Evolutionary conservation across 1,140 invertebrate species (phyloP).

Genomic region (Akabosia matsudoensis): DNA sequence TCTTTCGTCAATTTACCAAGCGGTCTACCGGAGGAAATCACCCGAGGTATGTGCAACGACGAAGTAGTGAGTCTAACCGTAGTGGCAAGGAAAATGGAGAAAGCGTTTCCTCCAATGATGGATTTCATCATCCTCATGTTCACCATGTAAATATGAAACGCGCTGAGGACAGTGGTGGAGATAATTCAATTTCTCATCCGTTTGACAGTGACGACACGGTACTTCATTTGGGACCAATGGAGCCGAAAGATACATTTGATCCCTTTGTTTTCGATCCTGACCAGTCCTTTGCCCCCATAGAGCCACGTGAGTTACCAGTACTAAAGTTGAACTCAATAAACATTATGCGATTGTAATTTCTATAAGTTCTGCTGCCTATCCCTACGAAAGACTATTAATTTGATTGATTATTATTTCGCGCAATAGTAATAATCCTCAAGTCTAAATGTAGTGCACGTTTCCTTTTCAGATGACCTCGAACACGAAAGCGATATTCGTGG

Average conservation of each 20-base stretch:
- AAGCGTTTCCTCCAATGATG: neutral
- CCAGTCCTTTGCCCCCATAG: constrained; percentile 26
- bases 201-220: constrained; percentile 8
- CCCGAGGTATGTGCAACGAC: neutral
- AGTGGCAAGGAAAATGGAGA: neutral
- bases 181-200: neutral
- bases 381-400: too few relatives aligned
- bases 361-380: too few relatives aligned
- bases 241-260: constrained; percentile 31
- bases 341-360: too few relatives aligned
- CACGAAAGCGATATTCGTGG: neutral
- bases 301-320: constrained; percentile 29
- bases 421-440: neutral
- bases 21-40: neutral
- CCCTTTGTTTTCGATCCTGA: constrained; percentile 31
- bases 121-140: neutral
- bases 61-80: neutral
- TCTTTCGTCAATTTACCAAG: neutral
- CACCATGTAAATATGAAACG: neutral
- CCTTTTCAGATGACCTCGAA: constrained; percentile 3
- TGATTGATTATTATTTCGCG: neutral
- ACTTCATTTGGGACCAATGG: constrained; percentile 4
- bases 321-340: too few relatives aligned
- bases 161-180: neutral
- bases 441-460: too few relatives aligned